Base-by-base conservation (phyloP, 1,140 invertebrate genomes). In the Tetramorium parvispinum region DNA sequence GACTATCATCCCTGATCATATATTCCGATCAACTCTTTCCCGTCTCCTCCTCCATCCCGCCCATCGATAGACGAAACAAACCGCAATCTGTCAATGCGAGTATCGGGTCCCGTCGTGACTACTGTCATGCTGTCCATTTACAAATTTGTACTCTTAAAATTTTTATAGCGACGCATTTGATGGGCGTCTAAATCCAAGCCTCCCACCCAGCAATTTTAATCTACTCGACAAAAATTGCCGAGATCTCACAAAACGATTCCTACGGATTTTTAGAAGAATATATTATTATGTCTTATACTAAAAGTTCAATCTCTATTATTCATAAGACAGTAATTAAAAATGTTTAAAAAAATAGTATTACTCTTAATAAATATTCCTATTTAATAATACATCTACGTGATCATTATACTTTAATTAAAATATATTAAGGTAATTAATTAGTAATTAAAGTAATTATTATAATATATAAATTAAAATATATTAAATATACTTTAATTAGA, bases 31-130 rank as follows among this genome's bases (percentile, higher is more conserved):
- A 11, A 40, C 49, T 40, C 65, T 78, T 24, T 32, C 59, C 46
- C 6, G 1, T 16, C 10, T 16, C 21, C 1, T 70, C 18, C n/a
- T 43, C 49, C 11, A 2, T 16, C 24, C 10, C 16, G 0, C 5
- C 5, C 32, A 3, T 27, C 59, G 40, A 73, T 49, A 59, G 24
- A 43, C 40, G 55, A 40, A 43, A 46, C 11, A 59, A 32, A 55
- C 61, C 43, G 68, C 77, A 73, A 76, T 66, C 82, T 76, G 70
- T 88, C 88, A 71, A 76, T 88, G 79, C 82, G 61, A 75, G 66
- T 73, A 89, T 85, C 79, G 79, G 4, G 18, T 53, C 18, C 18
- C 51, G 10, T 37, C 4, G 63, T 77, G 86, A 78, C 51, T 70
- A 70, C 71, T 51, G 61, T 81, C 63, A 37, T 51, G 21, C 55